Evolutionary conservation across 2,113 vertebrate genomes (phyloP), one percentile per base, ranked within the genome.

Genomic region (Myanophis thanlyinensis): DNA sequence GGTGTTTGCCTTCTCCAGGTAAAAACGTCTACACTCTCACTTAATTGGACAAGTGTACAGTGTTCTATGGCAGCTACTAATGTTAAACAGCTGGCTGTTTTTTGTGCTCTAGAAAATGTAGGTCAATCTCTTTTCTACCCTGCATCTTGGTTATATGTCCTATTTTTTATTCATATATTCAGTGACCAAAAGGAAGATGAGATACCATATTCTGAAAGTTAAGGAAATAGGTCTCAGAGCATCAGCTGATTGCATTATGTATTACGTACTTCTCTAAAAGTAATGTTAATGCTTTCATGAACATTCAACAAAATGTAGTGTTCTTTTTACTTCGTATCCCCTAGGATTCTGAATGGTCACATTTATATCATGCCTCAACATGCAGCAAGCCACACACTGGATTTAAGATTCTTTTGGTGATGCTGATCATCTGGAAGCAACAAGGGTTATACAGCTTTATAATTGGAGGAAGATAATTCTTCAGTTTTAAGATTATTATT

Each of bases 101-200:
- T 93, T 92, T 80, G 86, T 86, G 73, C 92, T 90, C 53, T 89
- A 62, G 56, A 92, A 80, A 90, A 93, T 93, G 88, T 93, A 93
- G 92, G 88, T 93, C 88, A 93, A 53, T 85, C 20, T 90, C 44
- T 62, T 86, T 93, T 86, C 47, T 93, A 22, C 89, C 84, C 73
- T 85, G 5, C 49, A 89, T 89, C 46, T 53, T 53, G 59, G 67
- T 52, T 89, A 59, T 46, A 47, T 44, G 48, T 46, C 59, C 87
- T 89, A 89, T 89, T 89, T 89, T 59, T 89, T 90, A 93, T 93
- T 93, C 92, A 93, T 93, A 62, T 86, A 93, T 93, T 93, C 92
- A 86, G 53, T 93, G 88, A 90, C 92, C 88, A 93, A 93, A 93
- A 46, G 80, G 92, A 93, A 86, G 73, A 25, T 51, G 80, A 85